These are phyloP conservation scores for Sparidentex hasta DNA, from an alignment of 2,797 vertebrate species.

Conservation along the genomic window DNA sequence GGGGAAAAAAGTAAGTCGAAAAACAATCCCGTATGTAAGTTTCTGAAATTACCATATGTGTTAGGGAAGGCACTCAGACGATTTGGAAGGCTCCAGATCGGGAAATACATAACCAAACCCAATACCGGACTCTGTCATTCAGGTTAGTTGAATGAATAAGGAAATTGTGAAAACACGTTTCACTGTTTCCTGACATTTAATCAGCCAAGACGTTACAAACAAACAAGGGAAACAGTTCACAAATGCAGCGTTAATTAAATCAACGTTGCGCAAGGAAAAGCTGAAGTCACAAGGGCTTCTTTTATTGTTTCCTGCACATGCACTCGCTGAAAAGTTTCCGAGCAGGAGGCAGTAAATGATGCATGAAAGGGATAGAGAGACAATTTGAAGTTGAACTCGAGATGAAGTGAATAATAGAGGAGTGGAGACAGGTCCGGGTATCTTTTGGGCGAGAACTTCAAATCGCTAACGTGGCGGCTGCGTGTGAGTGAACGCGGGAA, in stretches of 20 bases:
- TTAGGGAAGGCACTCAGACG: background rate
- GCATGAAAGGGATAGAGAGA: constrained; percentile 30
- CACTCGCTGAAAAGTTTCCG: constrained; percentile 12
- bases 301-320: background rate
- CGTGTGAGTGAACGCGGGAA: background rate
- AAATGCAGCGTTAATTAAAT: background rate
- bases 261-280: background rate
- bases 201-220: background rate
- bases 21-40: background rate
- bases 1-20: background rate
- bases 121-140: background rate
- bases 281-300: background rate
- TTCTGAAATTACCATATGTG: background rate
- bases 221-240: too few species aligned
- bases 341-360: constrained; percentile 36
- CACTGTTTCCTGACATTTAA: background rate
- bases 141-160: background rate
- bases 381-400: constrained; percentile 17
- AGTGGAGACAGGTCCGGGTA: constrained; percentile 20
- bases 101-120: background rate
- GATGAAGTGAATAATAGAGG: constrained; percentile 21
- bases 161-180: background rate
- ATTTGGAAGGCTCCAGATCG: background rate
- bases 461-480: background rate
- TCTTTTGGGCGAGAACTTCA: constrained; percentile 16